Evolutionary conservation across 1,140 invertebrate genomes (phyloP), one percentile per base, ranked within the genome.

Genomic region (Liolophura sinensis): DNA sequence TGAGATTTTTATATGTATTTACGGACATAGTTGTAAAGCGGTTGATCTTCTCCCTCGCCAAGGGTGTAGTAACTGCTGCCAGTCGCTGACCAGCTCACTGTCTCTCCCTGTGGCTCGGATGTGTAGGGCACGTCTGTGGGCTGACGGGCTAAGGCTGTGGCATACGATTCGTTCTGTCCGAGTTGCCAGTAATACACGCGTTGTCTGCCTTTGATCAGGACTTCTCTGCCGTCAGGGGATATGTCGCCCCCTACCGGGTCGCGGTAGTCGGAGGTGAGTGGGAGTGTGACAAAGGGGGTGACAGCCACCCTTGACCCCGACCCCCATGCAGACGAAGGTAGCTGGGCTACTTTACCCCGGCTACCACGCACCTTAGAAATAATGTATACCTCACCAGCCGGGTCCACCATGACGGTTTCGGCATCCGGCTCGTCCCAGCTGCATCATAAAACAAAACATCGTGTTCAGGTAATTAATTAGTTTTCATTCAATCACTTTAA

Each of bases 341-440:
- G 40, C 7, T 71, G 58, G 20, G 57, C 62, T 15, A 73, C 25
- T n/a, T 60, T 64, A 0, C 69, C 69, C 16, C 62, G 57, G 0
- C 64, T 68, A 18, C 67, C 63, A 46, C 27, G 9, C 5, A 71
- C 68, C n/a, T 63, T 65, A 3, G 69, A 71, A 15, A 71, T 24
- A 12, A 73, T 46, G 52, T 71, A 73, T 1, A 73, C 48, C 20
- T 71, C 61, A 0, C 64, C 68, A 14, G 68, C 14, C 6, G 65
- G 59, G 31, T 68, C 68, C 3, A 71, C 62, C 64, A 71, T 64
- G 18, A 71, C 14, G 0, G 69, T 69, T 27, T 74, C 66, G 0
- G 64, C 57, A 24, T 72, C 67, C 16, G 56, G 50, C 24, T 69
- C 69, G 14, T 49, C 40, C 72, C 70, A 71, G 12, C 70, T 74